phyloP scores from a whole-genome alignment of 2,888 invertebrate species.

The Eilema depressum region DNA sequence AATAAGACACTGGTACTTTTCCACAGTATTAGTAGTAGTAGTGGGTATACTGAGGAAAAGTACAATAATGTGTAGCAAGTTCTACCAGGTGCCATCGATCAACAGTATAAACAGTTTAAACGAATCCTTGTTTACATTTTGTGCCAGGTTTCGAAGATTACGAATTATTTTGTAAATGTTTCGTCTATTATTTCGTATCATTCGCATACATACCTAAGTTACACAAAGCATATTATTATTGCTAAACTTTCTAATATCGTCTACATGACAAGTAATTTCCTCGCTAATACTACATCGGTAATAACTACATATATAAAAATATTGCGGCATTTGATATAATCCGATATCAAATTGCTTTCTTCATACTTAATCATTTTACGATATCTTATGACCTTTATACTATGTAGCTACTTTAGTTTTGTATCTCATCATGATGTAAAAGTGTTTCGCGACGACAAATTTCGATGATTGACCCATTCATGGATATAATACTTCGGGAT shows the following conservation, averaged over 20 bases:
- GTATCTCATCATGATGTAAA: neutral
- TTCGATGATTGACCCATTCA: neutral
- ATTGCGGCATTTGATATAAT: conserved; percentile 24
- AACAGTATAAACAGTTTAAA: too few relatives aligned
- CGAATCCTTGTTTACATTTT: too few relatives aligned
- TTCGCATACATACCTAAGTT: neutral
- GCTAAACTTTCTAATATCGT: neutral
- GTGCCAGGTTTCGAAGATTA: too few relatives aligned
- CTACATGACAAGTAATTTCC: conserved; percentile 16
- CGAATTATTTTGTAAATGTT: neutral
- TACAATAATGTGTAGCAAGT: too few relatives aligned
- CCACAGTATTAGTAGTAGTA: too few relatives aligned
- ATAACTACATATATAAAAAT: conserved; percentile 40
- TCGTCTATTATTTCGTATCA: neutral
- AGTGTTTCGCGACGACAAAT: neutral
- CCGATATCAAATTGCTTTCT: neutral
- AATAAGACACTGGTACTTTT: too few relatives aligned
- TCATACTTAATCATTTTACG: neutral
- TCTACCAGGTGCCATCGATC: too few relatives aligned
- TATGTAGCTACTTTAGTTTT: too few relatives aligned
- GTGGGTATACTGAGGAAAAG: too few relatives aligned
- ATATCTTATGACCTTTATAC: conserved; percentile 8
- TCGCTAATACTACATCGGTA: conserved; percentile 17
- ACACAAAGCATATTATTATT: neutral
- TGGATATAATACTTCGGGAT: neutral